Conservation (phyloP, 2,888 invertebrate species). For the Drosophila cyrtoloma region DNA sequence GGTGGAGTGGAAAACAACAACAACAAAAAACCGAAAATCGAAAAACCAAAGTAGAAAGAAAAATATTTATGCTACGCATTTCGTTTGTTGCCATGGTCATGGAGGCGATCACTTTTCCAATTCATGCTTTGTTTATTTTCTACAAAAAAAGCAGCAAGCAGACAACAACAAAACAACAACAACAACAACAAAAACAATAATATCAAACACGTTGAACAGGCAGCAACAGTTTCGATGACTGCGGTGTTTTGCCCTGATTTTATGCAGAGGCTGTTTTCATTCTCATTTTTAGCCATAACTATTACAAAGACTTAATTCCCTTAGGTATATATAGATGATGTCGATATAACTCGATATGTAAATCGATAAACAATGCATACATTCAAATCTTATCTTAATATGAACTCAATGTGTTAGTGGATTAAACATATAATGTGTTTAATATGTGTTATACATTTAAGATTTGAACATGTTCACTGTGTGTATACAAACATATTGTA, state of each 20-base stretch:
- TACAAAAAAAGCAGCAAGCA: slow-evolving; percentile 1
- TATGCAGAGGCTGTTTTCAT: neutral
- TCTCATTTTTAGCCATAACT: neutral
- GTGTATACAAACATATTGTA: too few relatives aligned
- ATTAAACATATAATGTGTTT: neutral
- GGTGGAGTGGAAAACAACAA: slow-evolving; percentile 4
- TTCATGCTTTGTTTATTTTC: slow-evolving; percentile 71
- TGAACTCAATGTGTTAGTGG: neutral
- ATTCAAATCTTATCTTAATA: neutral
- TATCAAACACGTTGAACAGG: neutral
- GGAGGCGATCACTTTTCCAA: slow-evolving; percentile 36
- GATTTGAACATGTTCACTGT: too few relatives aligned
- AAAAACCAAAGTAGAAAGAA: slow-evolving; percentile 63
- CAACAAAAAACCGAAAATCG: slow-evolving; percentile 52
- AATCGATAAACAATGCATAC: neutral
- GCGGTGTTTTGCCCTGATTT: neutral
- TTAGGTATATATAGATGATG: neutral
- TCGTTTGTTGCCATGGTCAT: slow-evolving; percentile 41
- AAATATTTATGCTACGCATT: slow-evolving; percentile 71
- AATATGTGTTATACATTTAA: too few relatives aligned
- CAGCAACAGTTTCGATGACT: neutral
- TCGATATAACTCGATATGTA: neutral
- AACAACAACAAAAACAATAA: slow-evolving; percentile 32
- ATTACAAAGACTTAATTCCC: neutral
- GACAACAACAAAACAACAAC: slow-evolving; percentile 43